Conservation (phyloP, 2,797 vertebrate genomes). For the Sorex maritimensis region DNA sequence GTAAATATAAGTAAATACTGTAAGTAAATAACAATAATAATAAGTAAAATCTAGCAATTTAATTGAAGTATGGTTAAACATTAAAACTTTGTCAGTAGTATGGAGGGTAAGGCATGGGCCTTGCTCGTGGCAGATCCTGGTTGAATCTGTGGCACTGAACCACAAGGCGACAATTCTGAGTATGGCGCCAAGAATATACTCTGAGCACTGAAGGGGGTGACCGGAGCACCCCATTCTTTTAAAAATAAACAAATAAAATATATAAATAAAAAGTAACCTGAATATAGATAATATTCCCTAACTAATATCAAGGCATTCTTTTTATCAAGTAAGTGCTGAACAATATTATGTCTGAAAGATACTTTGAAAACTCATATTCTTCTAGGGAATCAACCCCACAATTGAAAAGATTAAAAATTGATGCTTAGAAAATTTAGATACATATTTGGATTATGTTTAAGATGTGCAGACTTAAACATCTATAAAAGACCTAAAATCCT, state of each 20-base stretch:
- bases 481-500: neutral
- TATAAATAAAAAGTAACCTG: neutral
- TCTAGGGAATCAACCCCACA: neutral
- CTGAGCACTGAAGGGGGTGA: no score
- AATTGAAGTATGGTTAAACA: neutral
- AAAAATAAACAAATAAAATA: slow-evolving; percentile 9
- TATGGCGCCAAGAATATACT: no score
- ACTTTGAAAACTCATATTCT: neutral
- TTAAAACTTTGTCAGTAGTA: neutral
- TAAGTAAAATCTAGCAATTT: neutral
- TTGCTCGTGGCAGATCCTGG: neutral
- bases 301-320: neutral
- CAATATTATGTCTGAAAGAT: slow-evolving; percentile 9
- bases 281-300: neutral
- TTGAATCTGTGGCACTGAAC: neutral
- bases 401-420: slow-evolving; percentile 32
- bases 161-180: neutral
- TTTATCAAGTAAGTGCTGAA: neutral
- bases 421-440: slow-evolving; percentile 20
- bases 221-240: neutral
- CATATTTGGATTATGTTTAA: slow-evolving; percentile 17
- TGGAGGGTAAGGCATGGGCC: no score
- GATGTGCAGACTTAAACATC: neutral
- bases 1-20: no score
- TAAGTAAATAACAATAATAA: neutral